A percentile compares a stretch with the other conserved stretches of the same genome.
Evolutionary conservation across 2,888 invertebrate species (phyloP).

Genomic region (Oligia strigilis): DNA sequence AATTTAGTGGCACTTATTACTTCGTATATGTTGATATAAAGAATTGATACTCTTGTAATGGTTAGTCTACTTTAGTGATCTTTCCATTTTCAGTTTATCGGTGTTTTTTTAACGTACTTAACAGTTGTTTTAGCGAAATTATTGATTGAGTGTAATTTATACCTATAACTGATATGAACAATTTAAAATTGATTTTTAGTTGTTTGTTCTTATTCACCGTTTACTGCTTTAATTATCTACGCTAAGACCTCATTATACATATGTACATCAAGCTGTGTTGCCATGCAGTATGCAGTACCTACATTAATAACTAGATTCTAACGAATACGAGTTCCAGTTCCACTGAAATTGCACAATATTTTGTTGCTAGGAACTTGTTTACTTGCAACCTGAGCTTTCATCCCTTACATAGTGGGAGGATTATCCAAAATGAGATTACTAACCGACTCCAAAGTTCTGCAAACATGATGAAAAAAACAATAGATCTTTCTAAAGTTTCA

Average conservation of each 20-base stretch:
- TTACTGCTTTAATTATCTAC: background rate
- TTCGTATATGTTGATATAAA: background rate
- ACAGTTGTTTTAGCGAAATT: background rate
- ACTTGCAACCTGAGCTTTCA: background rate
- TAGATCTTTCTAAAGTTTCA: background rate
- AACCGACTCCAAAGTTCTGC: background rate
- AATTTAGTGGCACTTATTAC: conserved; percentile 5
- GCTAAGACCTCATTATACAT: background rate
- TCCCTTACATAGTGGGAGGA: background rate
- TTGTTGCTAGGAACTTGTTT: background rate
- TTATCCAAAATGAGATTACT: background rate
- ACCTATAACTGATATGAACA: background rate
- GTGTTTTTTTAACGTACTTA: background rate
- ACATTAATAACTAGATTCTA: background rate
- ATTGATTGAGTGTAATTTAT: background rate
- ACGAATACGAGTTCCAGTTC: background rate
- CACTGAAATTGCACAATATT: background rate
- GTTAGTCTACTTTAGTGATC: background rate
- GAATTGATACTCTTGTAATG: background rate
- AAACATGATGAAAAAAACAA: background rate
- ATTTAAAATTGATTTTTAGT: background rate
- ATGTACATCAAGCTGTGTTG: background rate
- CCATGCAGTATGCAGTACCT: background rate
- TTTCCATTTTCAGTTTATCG: background rate
- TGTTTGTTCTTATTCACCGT: background rate